These are phyloP conservation scores for Caenorhabditis sp. DNA, from an alignment of 2,888 invertebrate species.

Conservation along the genomic window DNA sequence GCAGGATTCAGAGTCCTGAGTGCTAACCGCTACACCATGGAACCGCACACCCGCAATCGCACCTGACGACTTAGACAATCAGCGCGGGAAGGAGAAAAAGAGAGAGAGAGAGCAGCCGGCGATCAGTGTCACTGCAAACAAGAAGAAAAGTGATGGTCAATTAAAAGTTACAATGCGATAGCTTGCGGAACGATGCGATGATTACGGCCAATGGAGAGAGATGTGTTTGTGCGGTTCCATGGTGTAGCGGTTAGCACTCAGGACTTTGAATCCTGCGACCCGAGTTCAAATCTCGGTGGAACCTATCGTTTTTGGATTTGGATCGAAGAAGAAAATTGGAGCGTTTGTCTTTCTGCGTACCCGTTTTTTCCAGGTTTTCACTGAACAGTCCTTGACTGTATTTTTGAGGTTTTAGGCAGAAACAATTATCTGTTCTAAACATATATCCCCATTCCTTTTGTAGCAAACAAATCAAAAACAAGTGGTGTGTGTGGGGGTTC, in stretches of 20 bases:
- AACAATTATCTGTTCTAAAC: no score
- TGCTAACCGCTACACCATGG: slow-evolving; percentile 78
- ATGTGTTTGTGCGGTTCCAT: slow-evolving; percentile 66
- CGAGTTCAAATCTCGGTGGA: slow-evolving; percentile 78
- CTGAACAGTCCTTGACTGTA: no score
- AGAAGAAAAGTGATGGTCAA: background rate
- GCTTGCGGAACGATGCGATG: background rate
- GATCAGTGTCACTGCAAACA: background rate
- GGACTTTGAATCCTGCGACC: slow-evolving; percentile 78
- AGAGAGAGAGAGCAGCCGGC: background rate
- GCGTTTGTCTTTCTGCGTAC: no score
- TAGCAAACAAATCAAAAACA: background rate
- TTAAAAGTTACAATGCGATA: background rate
- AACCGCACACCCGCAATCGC: slow-evolving; percentile 36
- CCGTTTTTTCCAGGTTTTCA: no score
- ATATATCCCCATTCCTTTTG: background rate
- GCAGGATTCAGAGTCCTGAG: slow-evolving; percentile 77
- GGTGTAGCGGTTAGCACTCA: slow-evolving; percentile 79
- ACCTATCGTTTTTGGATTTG: slow-evolving; percentile 67
- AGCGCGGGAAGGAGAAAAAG: background rate
- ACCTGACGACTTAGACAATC: background rate
- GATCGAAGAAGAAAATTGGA: no score
- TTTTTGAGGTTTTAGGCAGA: no score
- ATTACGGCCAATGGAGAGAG: background rate
- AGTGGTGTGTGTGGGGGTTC: slow-evolving; percentile 18